phyloP scores from a whole-genome alignment of 2,888 invertebrate species.

The Hoplodrina ambigua region DNA sequence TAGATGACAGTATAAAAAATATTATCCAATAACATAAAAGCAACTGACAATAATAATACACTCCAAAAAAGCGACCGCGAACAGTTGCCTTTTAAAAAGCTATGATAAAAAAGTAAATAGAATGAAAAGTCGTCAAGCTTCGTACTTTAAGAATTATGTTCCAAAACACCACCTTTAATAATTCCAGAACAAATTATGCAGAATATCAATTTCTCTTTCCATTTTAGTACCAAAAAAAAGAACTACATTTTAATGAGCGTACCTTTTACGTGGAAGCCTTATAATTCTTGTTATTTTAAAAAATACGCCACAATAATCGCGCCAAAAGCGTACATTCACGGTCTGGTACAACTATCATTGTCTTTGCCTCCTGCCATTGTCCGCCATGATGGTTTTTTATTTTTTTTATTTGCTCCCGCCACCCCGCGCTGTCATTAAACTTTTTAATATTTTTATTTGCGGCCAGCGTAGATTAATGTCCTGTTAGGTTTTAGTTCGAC shows the following conservation, averaged over 20 bases:
- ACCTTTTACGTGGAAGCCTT: constrained; percentile 60
- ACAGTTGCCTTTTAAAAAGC: not conserved
- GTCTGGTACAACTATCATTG: constrained; percentile 80
- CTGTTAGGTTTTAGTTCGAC: constrained; percentile 57
- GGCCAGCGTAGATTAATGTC: constrained; percentile 49
- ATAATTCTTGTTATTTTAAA: constrained; percentile 62
- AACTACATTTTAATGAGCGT: constrained; percentile 60
- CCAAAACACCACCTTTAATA: constrained; percentile 30
- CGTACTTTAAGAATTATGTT: constrained; percentile 22
- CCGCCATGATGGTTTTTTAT: constrained; percentile 66
- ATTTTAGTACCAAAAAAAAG: constrained; percentile 34
- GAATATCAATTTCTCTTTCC: constrained; percentile 50
- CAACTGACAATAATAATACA: too few species aligned
- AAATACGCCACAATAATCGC: constrained; percentile 66
- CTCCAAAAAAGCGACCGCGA: not conserved
- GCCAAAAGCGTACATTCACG: constrained; percentile 71
- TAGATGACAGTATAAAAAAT: too few species aligned
- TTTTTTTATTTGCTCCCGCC: constrained; percentile 64
- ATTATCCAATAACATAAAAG: too few species aligned
- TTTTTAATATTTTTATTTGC: constrained; percentile 65
- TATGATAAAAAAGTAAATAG: not conserved
- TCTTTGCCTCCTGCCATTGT: constrained; percentile 73
- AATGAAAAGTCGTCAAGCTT: not conserved
- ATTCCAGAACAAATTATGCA: constrained; percentile 42
- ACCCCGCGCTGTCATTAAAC: constrained; percentile 70